These are phyloP conservation scores for Trachelipus rathkii DNA, from an alignment of 1,140 invertebrate species.

Conservation along the genomic window DNA sequence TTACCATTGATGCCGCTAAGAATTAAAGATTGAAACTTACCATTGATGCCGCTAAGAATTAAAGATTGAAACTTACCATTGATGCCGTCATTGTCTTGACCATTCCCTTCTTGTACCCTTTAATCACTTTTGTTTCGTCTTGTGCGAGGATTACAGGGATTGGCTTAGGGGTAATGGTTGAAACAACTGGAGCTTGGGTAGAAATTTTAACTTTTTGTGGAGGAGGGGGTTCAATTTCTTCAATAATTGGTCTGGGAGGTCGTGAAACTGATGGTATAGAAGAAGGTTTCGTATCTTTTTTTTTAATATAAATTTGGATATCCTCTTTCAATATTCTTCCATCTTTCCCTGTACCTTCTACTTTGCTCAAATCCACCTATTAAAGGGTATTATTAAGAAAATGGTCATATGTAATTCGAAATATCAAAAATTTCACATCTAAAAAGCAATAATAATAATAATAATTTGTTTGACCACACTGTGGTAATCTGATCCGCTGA, in stretches of 20 bases:
- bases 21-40: too few species aligned
- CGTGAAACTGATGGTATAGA: slow-evolving; percentile 14
- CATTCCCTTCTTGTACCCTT: slow-evolving; percentile 84
- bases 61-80: slow-evolving; percentile 50
- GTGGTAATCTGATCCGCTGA: too few species aligned
- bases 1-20: slow-evolving; percentile 62
- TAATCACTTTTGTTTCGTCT: slow-evolving; percentile 57
- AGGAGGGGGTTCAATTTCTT: slow-evolving; percentile 23
- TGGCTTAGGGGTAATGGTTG: slow-evolving; percentile 9
- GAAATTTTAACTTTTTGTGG: background rate
- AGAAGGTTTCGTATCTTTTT: background rate
- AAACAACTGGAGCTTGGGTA: slow-evolving; percentile 4
- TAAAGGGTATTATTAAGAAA: background rate
- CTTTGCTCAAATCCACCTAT: slow-evolving; percentile 64
- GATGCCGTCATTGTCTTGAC: slow-evolving; percentile 92
- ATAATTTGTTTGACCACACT: too few species aligned
- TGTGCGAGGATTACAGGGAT: slow-evolving; percentile 39
- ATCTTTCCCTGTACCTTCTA: slow-evolving; percentile 80
- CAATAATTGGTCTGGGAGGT: slow-evolving; percentile 28
- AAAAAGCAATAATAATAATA: too few species aligned
- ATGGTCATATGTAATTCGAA: too few species aligned
- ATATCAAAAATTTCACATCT: too few species aligned
- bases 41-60: background rate
- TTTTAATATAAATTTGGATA: slow-evolving; percentile 68
- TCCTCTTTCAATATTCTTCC: slow-evolving; percentile 95